phyloP scores from a whole-genome alignment of 2,888 invertebrate genomes.

The Poecilus cupreus region DNA sequence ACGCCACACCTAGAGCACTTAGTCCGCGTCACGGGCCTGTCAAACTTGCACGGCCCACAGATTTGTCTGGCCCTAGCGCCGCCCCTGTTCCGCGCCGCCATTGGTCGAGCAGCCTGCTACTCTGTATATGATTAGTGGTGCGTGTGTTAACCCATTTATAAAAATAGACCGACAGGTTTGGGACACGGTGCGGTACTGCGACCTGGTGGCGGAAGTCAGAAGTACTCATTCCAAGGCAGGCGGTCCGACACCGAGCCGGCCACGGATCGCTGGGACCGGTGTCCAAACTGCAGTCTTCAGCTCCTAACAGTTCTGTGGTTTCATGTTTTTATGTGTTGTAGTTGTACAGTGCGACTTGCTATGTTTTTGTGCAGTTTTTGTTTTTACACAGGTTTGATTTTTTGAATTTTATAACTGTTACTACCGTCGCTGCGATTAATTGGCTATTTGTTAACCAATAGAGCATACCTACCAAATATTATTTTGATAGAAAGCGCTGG shows the following conservation, averaged over 20 bases:
- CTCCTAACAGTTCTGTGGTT: background rate
- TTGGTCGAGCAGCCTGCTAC: conserved; percentile 70
- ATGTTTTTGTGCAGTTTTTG: background rate
- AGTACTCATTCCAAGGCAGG: conserved; percentile 65
- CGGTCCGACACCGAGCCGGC: background rate
- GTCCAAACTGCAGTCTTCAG: background rate
- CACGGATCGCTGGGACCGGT: background rate
- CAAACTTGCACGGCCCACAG: conserved; percentile 72
- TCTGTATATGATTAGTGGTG: conserved; percentile 70
- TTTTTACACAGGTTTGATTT: background rate
- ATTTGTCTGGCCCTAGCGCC: conserved; percentile 71
- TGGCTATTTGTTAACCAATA: no score
- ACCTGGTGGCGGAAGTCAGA: conserved; percentile 67
- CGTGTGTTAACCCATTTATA: conserved; percentile 56
- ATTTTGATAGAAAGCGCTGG: no score
- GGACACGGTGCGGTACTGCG: conserved; percentile 68
- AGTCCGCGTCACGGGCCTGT: conserved; percentile 72
- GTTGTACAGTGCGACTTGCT: background rate
- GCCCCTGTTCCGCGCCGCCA: conserved; percentile 69
- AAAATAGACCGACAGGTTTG: conserved; percentile 58
- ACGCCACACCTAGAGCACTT: conserved; percentile 73
- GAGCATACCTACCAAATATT: no score
- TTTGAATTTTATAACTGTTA: no score
- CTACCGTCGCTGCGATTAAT: no score
- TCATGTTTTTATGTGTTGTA: background rate